These are phyloP conservation scores for Erebia aethiops DNA, from an alignment of 2,888 invertebrate species.

Conservation along the genomic window DNA sequence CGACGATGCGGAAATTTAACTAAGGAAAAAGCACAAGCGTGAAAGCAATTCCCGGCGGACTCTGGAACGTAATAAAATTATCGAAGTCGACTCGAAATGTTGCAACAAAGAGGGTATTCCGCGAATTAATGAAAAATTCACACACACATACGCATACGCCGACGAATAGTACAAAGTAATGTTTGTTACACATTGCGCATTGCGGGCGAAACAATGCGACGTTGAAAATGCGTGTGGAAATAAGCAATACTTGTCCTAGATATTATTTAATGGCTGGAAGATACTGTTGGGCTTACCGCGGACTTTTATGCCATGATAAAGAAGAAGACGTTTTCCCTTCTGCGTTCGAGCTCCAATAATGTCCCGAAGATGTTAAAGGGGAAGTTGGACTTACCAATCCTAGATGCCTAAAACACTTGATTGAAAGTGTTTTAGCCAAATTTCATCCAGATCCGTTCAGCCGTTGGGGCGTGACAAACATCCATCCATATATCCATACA, in stretches of 20 bases:
- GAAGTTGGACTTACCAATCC: too few species aligned
- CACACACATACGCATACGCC: conserved; percentile 13
- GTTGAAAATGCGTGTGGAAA: conserved; percentile 32
- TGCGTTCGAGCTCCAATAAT: too few species aligned
- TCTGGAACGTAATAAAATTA: conserved; percentile 16
- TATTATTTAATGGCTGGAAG: neutral
- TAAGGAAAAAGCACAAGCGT: conserved; percentile 8
- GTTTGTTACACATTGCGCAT: conserved; percentile 51
- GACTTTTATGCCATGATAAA: too few species aligned
- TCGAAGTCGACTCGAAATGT: conserved; percentile 24
- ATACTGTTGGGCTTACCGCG: too few species aligned
- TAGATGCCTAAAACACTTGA: too few species aligned
- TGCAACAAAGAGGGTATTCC: neutral
- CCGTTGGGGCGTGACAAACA: too few species aligned
- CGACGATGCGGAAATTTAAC: neutral
- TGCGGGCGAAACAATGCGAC: conserved; percentile 54
- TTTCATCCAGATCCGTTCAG: too few species aligned
- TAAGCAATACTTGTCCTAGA: neutral
- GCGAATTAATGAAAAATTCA: conserved; percentile 30
- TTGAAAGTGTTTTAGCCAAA: too few species aligned
- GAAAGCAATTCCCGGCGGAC: neutral
- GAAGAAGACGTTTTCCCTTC: too few species aligned
- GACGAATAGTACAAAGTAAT: conserved; percentile 24
- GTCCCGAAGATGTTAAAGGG: too few species aligned
- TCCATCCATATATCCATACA: too few species aligned